Base-by-base conservation (phyloP, 2,888 invertebrate species). In the Anoncus sp. region DNA sequence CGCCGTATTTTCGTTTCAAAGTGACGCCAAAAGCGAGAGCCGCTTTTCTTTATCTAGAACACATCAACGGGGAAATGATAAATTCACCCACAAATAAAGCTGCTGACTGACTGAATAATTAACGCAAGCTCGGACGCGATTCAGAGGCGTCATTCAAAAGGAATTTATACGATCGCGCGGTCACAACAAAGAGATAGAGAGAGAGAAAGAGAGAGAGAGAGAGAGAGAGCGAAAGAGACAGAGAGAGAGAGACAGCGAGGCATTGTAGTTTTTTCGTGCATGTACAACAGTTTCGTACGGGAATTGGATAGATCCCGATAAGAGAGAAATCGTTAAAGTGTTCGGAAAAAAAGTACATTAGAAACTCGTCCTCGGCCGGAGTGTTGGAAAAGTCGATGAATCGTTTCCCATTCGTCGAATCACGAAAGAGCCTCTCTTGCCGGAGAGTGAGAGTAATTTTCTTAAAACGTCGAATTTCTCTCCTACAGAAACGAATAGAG, bases 401-500 rank as follows among this genome's bases (percentile, higher is more conserved):
- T 75, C 63, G 20, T 35, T 51, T 31, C 16, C 51, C 43, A 66
- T 60, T 63, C 35, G 55, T 47, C 62, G 62, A 47, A 47, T 40
- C 10, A 6, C 24, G 55, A 43, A 55, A 47, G 45, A 35, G 49
- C 22, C 20, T 55, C 27, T 59, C 27, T 51, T 14, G 20, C 40
- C 10, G 24, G 55, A 9, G 51, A 65, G 49, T 38, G 62, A 65
- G 73, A 73, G 73, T 73, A 73, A 73, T 73, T 73, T 77, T 73
- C 77, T 69, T 77, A 73, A 77, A 77, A 77, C 73, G 75, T 78
- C 73, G 70, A 73, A 73, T 69, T 22, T 66, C 43, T 60, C 62
- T 27, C 31, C 55, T 31, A 67, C 51, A 59, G 38, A 31, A 35
- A 35, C 31, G 45, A 12, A 31, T 20, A 10, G 51, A 65, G 45